Percentiles rank a stretch among this genome's conserved stretches.
Evolutionary conservation across 2,113 vertebrate species (phyloP).

Genomic region (Geococcyx californianus): DNA sequence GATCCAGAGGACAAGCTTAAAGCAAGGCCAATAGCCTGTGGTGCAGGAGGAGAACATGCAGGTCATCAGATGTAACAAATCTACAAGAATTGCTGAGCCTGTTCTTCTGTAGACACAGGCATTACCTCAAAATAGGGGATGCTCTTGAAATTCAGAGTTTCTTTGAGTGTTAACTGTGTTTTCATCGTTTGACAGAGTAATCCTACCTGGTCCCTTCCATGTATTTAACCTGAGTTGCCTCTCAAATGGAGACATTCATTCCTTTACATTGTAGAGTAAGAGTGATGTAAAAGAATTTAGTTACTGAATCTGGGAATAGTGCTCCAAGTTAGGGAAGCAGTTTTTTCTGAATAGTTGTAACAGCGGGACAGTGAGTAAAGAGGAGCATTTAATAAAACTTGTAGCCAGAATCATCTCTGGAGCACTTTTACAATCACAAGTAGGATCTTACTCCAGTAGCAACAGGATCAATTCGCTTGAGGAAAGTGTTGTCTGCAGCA

Average conservation of each 20-base stretch:
- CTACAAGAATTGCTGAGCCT: not conserved
- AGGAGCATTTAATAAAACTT: fast-evolving
- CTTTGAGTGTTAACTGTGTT: not conserved
- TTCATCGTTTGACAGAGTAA: not conserved
- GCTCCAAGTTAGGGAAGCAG: not conserved
- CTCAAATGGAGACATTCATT: not conserved
- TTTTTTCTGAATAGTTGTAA: not conserved
- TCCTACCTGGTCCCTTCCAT: not conserved
- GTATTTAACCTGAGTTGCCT: not conserved
- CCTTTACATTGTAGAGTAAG: not conserved
- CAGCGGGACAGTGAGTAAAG: not conserved
- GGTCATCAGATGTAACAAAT: not conserved
- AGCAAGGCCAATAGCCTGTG: not conserved
- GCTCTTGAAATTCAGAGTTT: not conserved
- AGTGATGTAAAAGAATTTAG: not conserved
- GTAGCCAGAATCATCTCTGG: not conserved
- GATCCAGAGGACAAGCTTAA: not conserved
- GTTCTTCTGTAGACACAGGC: not conserved
- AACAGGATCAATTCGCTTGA: not conserved
- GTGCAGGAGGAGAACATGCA: not conserved
- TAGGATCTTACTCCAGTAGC: not conserved
- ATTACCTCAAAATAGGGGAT: not conserved
- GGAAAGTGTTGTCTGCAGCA: not conserved
- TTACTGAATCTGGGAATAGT: not conserved
- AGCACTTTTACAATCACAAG: not conserved